Percentiles rank a stretch among this genome's conserved stretches.
Evolutionary conservation across 2,888 invertebrate genomes (phyloP).

Genomic region (Hirtodrosophila histrioides): DNA sequence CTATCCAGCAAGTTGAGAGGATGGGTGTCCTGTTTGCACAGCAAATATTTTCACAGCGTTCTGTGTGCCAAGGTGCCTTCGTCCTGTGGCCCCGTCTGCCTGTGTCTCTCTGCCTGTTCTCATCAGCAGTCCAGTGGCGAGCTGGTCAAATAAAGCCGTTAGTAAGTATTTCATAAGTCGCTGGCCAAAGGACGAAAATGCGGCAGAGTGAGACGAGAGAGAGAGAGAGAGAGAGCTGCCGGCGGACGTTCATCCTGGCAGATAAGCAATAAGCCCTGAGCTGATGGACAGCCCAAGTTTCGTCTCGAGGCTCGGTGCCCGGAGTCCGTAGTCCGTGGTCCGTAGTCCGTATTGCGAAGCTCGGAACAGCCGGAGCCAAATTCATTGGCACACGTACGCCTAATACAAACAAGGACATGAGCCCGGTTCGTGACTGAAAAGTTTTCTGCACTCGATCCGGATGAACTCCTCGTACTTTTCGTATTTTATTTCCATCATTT

Average conservation of each 20-base stretch:
- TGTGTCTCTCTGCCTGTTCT: slow-evolving; percentile 15
- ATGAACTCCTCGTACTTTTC: slow-evolving; percentile 68
- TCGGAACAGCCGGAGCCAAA: slow-evolving; percentile 43
- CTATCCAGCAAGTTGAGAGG: neutral
- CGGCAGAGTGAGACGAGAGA: neutral
- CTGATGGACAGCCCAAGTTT: slow-evolving; percentile 76
- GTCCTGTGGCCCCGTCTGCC: neutral
- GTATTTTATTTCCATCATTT: slow-evolving; percentile 79
- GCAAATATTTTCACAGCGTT: slow-evolving; percentile 69
- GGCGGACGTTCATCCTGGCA: slow-evolving; percentile 48
- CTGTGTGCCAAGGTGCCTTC: slow-evolving; percentile 22
- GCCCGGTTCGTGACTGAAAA: slow-evolving; percentile 81
- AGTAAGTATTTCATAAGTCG: slow-evolving; percentile 78
- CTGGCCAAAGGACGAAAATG: slow-evolving; percentile 21
- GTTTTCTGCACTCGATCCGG: slow-evolving; percentile 61
- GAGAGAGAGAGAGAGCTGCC: neutral
- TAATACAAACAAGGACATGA: slow-evolving; percentile 82
- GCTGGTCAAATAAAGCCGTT: slow-evolving; percentile 79
- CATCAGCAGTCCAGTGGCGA: slow-evolving; percentile 75
- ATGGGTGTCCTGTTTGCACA: slow-evolving; percentile 37
- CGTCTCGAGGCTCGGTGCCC: slow-evolving; percentile 23
- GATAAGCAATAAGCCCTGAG: slow-evolving; percentile 78
- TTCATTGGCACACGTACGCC: slow-evolving; percentile 80
- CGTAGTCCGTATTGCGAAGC: too few relatives aligned
- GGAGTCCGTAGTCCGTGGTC: too few relatives aligned